Conservation (phyloP, 1,140 invertebrate genomes). For the Antheraea mylitta region DNA sequence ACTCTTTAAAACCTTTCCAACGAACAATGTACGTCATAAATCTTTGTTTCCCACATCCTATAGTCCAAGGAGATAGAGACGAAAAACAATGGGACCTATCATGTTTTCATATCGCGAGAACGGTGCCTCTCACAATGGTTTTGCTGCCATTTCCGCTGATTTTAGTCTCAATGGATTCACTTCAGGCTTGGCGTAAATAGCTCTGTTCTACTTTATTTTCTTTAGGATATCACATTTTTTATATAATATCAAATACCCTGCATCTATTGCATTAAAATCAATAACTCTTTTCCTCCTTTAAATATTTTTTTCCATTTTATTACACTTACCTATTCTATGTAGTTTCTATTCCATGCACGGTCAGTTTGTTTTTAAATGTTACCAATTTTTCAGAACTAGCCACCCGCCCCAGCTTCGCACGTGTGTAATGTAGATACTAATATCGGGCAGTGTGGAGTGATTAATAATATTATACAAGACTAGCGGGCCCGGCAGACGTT, state of each 20-base stretch:
- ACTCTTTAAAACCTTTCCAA: not conserved
- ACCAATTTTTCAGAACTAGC: too few relatives aligned
- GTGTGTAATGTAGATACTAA: too few relatives aligned
- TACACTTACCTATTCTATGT: too few relatives aligned
- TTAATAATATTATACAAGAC: too few relatives aligned
- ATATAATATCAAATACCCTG: not conserved
- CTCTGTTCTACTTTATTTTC: not conserved
- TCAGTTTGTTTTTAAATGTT: too few relatives aligned
- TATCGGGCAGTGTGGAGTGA: too few relatives aligned
- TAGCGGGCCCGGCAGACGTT: too few relatives aligned
- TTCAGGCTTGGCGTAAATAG: not conserved
- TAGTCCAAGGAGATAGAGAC: conserved; percentile 35
- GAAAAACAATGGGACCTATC: conserved; percentile 50
- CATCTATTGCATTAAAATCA: too few relatives aligned
- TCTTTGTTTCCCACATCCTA: conserved; percentile 34
- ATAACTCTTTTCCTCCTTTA: too few relatives aligned
- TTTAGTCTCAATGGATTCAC: conserved; percentile 4
- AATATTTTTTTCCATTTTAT: too few relatives aligned
- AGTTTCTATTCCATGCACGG: too few relatives aligned
- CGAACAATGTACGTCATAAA: not conserved
- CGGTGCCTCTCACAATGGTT: conserved; percentile 36
- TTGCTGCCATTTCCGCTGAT: conserved; percentile 36
- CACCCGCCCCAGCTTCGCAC: too few relatives aligned
- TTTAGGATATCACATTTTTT: not conserved
- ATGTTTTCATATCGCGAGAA: conserved; percentile 55